Evolutionary conservation across 2,888 invertebrate genomes (phyloP).

Genomic region (Arctia plantaginis): DNA sequence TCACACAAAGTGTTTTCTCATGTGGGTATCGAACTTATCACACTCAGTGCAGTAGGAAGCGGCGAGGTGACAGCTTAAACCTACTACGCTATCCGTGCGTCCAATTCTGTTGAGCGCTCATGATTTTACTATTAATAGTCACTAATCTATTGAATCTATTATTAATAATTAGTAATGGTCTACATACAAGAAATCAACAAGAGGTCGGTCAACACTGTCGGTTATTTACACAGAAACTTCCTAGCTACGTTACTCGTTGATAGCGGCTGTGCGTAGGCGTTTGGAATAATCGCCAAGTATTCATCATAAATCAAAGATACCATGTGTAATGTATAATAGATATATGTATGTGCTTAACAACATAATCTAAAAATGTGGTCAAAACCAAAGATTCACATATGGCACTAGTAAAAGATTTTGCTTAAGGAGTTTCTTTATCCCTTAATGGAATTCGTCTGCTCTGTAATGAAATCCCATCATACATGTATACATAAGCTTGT

Average conservation of each 20-base stretch:
- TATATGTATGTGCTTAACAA: neutral
- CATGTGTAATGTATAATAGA: neutral
- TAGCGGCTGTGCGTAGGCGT: neutral
- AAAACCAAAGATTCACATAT: neutral
- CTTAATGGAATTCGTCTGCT: neutral
- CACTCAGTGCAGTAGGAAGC: no score
- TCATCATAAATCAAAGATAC: constrained; percentile 4
- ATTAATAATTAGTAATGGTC: neutral
- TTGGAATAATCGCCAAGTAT: constrained; percentile 5
- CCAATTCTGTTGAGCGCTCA: neutral
- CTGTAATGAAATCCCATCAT: neutral
- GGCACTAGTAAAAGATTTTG: neutral
- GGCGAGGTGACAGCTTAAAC: neutral
- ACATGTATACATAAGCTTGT: neutral
- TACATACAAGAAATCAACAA: neutral
- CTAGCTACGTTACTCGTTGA: neutral
- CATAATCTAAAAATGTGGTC: neutral
- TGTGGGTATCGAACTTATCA: no score
- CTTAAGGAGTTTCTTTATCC: neutral
- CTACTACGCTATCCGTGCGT: neutral
- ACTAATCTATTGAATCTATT: neutral
- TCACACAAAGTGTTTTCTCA: no score
- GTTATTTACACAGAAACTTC: neutral
- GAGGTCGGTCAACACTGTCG: neutral
- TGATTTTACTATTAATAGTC: neutral